Evolutionary conservation across 2,113 vertebrate species (phyloP), one percentile per base, ranked within the genome.

Genomic region (Scomber scombrus): DNA sequence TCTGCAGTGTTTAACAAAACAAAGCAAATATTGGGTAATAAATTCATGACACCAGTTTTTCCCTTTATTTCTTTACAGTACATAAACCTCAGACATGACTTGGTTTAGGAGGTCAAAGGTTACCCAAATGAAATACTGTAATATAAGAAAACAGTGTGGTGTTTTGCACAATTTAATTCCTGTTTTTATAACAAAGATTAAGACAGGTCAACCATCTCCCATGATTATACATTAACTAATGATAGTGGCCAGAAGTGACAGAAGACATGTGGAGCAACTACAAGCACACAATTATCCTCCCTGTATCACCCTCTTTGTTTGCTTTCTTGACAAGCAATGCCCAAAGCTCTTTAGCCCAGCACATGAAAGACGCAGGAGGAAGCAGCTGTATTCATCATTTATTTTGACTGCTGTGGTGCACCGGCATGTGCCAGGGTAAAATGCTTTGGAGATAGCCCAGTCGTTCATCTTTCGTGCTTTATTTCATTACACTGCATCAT

Each of bases 291-390:
- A 11, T 50, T 65, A 57, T 61, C 62, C 13, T 60, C 51, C 68
- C 34, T 47, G 11, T 26, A 71, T 67, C 71, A 68, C 77, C 61
- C 16, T 26, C 23, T 26, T 26, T 26, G 23, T 26, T 26, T 26
- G 23, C 23, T 26, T 26, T 26, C 23, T 52, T 43, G 47, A 73
- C 75, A 82, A 87, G 80, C 73, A 69, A 88, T 78, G 68, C 56
- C 80, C 82, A 87, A 88, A 93, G 90, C 85, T 88, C 71, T 92
- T 92, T 76, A 89, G 61, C 83, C 84, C 84, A 87, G 88, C 83
- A 76, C 79, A 93, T 82, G 65, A 82, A 90, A 86, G 65, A 91
- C 50, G 52, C 81, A 85, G 69, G 79, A 78, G 74, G 52, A 87
- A 75, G 75, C 81, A 70, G 80, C 74, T 79, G 65, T 40, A 75